A percentile compares a stretch with the other conserved stretches of the same genome.
phyloP scores from a whole-genome alignment of 2,113 vertebrate species.

The Rhea americana region DNA sequence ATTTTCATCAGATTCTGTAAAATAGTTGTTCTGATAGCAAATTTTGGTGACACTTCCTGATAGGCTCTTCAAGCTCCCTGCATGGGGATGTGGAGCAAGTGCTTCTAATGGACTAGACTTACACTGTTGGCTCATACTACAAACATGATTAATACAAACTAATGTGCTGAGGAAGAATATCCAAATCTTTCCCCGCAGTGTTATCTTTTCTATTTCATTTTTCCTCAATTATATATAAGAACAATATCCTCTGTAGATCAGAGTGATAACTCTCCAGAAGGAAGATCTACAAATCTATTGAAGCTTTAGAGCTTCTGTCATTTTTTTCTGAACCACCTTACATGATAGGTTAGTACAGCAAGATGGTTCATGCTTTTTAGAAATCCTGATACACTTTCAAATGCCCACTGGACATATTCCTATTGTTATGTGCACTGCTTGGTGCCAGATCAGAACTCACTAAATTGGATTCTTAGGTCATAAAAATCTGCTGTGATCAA shows the following conservation, averaged over 20 bases:
- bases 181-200: background rate
- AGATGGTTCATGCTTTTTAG: background rate
- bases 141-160: background rate
- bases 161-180: background rate
- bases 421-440: background rate
- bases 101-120: background rate
- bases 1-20: background rate
- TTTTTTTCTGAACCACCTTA: slow-evolving; percentile 8
- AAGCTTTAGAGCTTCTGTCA: background rate
- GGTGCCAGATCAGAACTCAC: slow-evolving; percentile 14
- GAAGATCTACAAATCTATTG: background rate
- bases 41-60: background rate
- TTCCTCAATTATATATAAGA: background rate
- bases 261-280: background rate
- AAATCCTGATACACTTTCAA: slow-evolving; percentile 14
- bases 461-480: slow-evolving; percentile 10
- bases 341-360: slow-evolving; percentile 12
- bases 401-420: background rate
- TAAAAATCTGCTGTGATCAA: background rate
- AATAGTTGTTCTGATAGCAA: background rate
- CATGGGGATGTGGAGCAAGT: background rate
- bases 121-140: background rate
- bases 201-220: background rate
- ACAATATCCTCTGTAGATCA: background rate
- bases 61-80: background rate